Percentiles rank a stretch among this genome's conserved stretches.
Evolutionary conservation across 2,113 vertebrate species (phyloP).

Genomic region (Brachypodius melanocephalos): DNA sequence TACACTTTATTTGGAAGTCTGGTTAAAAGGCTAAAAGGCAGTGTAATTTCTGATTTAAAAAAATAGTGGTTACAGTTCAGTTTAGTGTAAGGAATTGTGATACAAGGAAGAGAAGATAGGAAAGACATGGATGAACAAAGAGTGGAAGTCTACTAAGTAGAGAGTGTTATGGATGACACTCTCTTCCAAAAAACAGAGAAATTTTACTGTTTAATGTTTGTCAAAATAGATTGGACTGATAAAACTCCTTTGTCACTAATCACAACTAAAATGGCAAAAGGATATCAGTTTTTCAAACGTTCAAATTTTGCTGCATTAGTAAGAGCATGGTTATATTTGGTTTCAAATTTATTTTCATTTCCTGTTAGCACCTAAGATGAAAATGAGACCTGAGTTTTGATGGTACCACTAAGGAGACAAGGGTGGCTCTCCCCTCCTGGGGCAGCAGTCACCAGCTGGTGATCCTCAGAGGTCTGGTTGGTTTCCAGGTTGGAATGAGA

Average conservation of each 20-base stretch:
- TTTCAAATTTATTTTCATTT: not conserved
- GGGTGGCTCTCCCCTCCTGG: not conserved
- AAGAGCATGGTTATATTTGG: not conserved
- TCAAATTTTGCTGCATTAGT: not conserved
- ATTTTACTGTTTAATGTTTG: not conserved
- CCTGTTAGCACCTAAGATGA: rapidly evolving
- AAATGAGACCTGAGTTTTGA: not conserved
- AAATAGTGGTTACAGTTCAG: not conserved
- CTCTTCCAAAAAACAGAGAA: not conserved
- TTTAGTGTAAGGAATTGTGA: not conserved
- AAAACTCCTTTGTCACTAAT: not conserved
- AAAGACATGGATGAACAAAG: not conserved
- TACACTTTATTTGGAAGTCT: not conserved
- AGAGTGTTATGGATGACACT: not conserved
- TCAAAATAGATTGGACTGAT: not conserved
- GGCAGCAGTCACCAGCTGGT: not conserved
- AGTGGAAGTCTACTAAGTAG: not conserved
- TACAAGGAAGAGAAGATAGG: not conserved
- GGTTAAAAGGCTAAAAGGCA: not conserved
- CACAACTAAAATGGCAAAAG: not conserved
- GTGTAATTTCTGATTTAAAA: not conserved
- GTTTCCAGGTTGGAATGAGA: not conserved
- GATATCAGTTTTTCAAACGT: not conserved
- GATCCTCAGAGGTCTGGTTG: not conserved
- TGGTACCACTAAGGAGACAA: not conserved